Evolutionary conservation across 2,797 vertebrate species (phyloP).

Genomic region (Melanotaenia maccullochi): DNA sequence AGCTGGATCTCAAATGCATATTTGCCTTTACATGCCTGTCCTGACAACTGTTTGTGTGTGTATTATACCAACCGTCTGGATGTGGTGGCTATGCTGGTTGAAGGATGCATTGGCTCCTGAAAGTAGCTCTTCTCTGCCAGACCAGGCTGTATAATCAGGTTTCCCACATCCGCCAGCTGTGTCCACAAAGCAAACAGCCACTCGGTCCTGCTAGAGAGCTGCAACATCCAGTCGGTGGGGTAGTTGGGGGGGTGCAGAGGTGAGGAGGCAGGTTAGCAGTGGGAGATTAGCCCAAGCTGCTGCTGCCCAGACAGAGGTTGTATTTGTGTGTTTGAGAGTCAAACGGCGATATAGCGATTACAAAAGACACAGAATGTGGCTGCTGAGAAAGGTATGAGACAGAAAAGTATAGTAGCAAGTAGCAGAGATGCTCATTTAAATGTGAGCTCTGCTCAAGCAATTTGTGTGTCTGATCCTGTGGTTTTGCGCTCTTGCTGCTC

Average conservation of each 20-base stretch:
- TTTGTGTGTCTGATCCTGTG: constrained; percentile 43
- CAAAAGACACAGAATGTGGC: constrained; percentile 49
- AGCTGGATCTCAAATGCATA: constrained; percentile 30
- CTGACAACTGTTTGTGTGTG: constrained; percentile 62
- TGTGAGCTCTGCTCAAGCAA: constrained; percentile 34
- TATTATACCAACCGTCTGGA: constrained; percentile 55
- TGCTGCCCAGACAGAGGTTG: constrained; percentile 59
- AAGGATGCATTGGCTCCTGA: constrained; percentile 68
- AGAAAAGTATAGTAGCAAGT: constrained; percentile 18
- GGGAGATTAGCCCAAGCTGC: constrained; percentile 67
- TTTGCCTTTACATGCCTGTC: constrained; percentile 44
- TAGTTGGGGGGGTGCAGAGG: constrained; percentile 11
- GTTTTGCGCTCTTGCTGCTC: constrained; percentile 54
- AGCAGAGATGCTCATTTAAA: constrained; percentile 38
- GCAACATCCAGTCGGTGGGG: constrained; percentile 61
- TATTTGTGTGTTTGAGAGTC: constrained; percentile 61
- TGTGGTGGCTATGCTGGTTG: constrained; percentile 27
- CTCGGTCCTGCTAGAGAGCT: constrained; percentile 66
- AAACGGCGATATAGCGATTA: constrained; percentile 71
- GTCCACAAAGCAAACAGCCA: constrained; percentile 76
- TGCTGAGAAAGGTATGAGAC: constrained; percentile 43
- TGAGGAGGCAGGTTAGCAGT: constrained; percentile 52
- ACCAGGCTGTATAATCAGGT: constrained; percentile 79
- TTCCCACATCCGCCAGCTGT: constrained; percentile 81
- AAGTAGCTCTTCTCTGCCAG: constrained; percentile 67